Evolutionary conservation across 2,113 vertebrate genomes (phyloP).

Genomic region (Petroica traversi): DNA sequence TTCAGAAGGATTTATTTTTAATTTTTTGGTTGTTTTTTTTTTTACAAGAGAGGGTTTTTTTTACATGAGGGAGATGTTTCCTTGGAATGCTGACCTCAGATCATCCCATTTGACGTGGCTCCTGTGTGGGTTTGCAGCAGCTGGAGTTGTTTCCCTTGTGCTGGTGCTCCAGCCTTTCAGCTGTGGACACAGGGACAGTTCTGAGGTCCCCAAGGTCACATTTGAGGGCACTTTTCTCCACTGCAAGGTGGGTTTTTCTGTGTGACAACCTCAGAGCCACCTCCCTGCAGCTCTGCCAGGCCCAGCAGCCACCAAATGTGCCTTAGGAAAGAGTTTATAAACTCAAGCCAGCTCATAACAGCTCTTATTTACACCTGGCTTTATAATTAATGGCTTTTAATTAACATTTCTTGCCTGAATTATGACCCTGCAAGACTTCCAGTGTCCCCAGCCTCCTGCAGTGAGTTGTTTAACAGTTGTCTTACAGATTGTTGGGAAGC

Average conservation of each 20-base stretch:
- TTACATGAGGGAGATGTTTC: not conserved
- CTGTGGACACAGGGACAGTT: not conserved
- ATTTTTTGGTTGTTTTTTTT: not conserved
- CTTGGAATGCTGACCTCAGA: not conserved
- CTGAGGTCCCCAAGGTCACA: not conserved
- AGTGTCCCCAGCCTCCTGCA: not conserved
- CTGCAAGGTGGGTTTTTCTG: not conserved
- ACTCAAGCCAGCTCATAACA: not conserved
- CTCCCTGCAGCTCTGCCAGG: not conserved
- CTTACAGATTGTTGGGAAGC: not conserved
- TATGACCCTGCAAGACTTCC: not conserved
- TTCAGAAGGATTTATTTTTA: not conserved
- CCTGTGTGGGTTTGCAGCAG: not conserved
- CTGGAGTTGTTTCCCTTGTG: not conserved
- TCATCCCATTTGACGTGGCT: not conserved
- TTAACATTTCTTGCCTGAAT: not conserved
- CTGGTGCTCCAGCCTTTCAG: no score
- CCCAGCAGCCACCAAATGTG: not conserved
- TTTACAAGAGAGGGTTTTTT: not conserved
- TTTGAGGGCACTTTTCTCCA: not conserved
- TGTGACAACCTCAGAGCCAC: not conserved
- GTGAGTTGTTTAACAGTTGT: not conserved
- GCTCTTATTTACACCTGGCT: not conserved
- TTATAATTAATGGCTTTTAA: not conserved
- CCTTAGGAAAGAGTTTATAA: not conserved